Evolutionary conservation across 2,113 vertebrate genomes (phyloP), one percentile per base, ranked within the genome.

Genomic region (Sceloporus tristichus): DNA sequence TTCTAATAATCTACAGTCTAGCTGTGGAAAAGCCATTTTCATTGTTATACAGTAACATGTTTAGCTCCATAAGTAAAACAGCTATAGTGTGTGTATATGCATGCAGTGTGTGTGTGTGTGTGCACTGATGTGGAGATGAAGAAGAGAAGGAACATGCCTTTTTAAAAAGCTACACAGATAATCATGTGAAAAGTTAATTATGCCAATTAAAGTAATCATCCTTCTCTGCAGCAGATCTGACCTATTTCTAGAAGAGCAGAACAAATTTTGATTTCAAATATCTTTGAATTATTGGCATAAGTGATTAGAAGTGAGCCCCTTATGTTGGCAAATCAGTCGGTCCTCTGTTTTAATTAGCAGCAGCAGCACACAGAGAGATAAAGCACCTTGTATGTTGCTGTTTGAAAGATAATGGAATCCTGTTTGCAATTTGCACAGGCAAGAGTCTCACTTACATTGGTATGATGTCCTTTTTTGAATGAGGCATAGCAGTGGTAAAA

Each of bases 111-210:
- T 13, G 59, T 3, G 14, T 59, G 59, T 62, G 2, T 62, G 59
- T n/a, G n/a, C 5, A n/a, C 11, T 59, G n/a, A 56, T 25, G 6
- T 56, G 11, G 56, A 34, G 42, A 29, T 3, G 9, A 4, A 5
- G 40, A 16, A 13, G 13, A 86, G 87, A 71, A 88, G 75, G 4
- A 90, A 90, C 92, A 92, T 76, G 80, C 73, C 79, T 94, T 94
- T 92, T 89, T 48, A 1, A 62, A 40, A 21, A 94, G 86, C 18
- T 66, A 85, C 29, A 77, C 90, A 89, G 83, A 95, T 93, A 94
- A 94, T 93, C 73, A 91, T 53, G 81, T 92, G 90, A 94, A 94
- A 94, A 94, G 83, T 94, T 94, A 95, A 95, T 95, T 90, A 93
- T 79, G 79, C 88, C 91, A 93, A 95, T 94, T 96, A 93, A 94